Evolutionary conservation across 2,113 vertebrate species (phyloP).

Genomic region (Diglossa brunneiventris): DNA sequence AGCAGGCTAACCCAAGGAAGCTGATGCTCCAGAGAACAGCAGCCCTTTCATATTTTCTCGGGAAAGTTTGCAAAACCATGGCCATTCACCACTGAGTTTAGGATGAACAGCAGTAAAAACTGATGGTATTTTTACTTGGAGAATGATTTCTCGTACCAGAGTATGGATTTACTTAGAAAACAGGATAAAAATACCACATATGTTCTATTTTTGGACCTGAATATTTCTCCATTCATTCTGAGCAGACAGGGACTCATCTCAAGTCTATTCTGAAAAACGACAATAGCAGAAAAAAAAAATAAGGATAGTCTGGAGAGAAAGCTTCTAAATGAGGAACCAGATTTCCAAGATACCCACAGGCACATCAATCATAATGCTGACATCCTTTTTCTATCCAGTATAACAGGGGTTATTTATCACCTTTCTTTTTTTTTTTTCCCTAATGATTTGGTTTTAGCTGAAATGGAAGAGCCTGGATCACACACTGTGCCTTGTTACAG

Average conservation of each 20-base stretch:
- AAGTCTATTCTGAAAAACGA: constrained; percentile 2
- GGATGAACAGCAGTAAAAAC: neutral
- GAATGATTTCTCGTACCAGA: neutral
- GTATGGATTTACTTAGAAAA: neutral
- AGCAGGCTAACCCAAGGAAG: neutral
- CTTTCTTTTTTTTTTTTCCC: rapidly evolving
- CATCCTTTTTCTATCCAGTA: neutral
- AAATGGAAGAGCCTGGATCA: neutral
- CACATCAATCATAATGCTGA: neutral
- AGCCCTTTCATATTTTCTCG: neutral
- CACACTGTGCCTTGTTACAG: neutral
- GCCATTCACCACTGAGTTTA: neutral
- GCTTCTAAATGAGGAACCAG: neutral
- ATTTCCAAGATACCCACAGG: neutral
- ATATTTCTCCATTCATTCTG: neutral
- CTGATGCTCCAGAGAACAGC: neutral
- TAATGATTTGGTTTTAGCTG: neutral
- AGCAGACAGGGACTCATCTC: neutral
- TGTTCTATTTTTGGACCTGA: constrained; percentile 3
- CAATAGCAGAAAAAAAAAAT: neutral
- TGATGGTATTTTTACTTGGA: neutral
- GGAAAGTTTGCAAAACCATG: neutral
- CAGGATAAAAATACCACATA: neutral
- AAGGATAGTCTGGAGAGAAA: neutral
- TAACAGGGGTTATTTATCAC: neutral